These are phyloP conservation scores for Drosophila prolongata DNA, from an alignment of 2,888 invertebrate genomes.

Conservation along the genomic window DNA sequence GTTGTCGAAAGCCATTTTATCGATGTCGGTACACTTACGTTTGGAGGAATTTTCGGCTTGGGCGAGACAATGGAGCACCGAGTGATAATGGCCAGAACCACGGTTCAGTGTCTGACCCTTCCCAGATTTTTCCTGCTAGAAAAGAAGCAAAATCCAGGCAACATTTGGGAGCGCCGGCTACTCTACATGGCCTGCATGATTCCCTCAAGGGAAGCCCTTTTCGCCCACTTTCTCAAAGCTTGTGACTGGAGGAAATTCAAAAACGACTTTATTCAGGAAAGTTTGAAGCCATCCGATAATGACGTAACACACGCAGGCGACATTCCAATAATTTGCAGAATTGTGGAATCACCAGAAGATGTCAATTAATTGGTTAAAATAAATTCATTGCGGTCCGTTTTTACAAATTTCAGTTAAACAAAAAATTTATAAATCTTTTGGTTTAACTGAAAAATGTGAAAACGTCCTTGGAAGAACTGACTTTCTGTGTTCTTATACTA, in stretches of 20 bases:
- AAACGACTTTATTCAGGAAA: constrained; percentile 62
- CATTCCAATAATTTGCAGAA: constrained; percentile 83
- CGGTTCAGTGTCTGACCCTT: constrained; percentile 88
- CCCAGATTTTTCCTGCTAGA: constrained; percentile 90
- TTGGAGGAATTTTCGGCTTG: constrained; percentile 87
- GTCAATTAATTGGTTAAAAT: not conserved
- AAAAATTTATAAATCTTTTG: not conserved
- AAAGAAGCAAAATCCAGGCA: constrained; percentile 83
- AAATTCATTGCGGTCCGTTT: not conserved
- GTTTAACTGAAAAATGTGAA: constrained; percentile 3
- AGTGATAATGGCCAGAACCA: constrained; percentile 88
- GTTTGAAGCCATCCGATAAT: constrained; percentile 43
- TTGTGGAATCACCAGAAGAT: constrained; percentile 70
- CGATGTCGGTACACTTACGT: constrained; percentile 81
- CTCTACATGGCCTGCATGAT: constrained; percentile 80
- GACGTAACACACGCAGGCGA: constrained; percentile 76
- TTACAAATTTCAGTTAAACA: not conserved
- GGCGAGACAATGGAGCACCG: constrained; percentile 89
- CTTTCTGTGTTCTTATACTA: not conserved
- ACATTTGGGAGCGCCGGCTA: constrained; percentile 82
- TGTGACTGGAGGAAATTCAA: constrained; percentile 82
- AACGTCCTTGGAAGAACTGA: not conserved
- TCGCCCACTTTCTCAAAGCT: constrained; percentile 75
- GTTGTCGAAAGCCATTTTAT: constrained; percentile 79
- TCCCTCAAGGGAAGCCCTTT: constrained; percentile 80